Conservation (phyloP, 2,888 invertebrate species). For the Caenorhabditis drosophilae region DNA sequence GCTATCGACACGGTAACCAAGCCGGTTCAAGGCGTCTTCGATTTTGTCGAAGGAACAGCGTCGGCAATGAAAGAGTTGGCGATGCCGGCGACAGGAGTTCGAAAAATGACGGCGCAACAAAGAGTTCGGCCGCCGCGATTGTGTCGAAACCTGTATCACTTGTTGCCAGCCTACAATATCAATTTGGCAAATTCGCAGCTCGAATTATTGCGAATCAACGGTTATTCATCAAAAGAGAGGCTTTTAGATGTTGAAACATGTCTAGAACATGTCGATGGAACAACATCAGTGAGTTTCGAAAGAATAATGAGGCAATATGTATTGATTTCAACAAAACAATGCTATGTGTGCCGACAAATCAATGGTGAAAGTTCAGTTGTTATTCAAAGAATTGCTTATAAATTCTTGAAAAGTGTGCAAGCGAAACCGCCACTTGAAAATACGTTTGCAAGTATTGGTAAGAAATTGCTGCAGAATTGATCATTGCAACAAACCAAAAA, state of each 20-base stretch:
- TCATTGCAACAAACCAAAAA: too few species aligned
- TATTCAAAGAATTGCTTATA: constrained; percentile 57
- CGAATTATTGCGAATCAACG: constrained; percentile 62
- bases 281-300: constrained; percentile 4
- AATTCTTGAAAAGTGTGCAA: constrained; percentile 43
- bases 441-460: constrained; percentile 45
- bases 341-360: constrained; percentile 55
- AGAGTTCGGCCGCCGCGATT: constrained; percentile 45
- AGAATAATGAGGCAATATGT: constrained; percentile 53
- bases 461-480: neutral
- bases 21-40: constrained; percentile 66
- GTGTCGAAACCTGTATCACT: constrained; percentile 48
- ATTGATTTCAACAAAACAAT: constrained; percentile 63
- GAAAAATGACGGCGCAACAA: constrained; percentile 16
- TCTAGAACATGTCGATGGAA: constrained; percentile 45
- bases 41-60: constrained; percentile 67
- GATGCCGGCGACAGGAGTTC: constrained; percentile 38
- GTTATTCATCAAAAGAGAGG: constrained; percentile 55
- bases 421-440: constrained; percentile 44
- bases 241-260: constrained; percentile 58
- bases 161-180: constrained; percentile 55
- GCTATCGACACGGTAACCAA: constrained; percentile 67
- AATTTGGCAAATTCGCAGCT: constrained; percentile 62
- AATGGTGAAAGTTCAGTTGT: constrained; percentile 55
- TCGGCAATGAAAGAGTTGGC: constrained; percentile 63